Percentiles rank a stretch among this genome's conserved stretches.
These are phyloP conservation scores for Petrosia ficiformis DNA, from an alignment of 37 sponge, comb jelly and placozoan species.

Conservation along the genomic window DNA sequence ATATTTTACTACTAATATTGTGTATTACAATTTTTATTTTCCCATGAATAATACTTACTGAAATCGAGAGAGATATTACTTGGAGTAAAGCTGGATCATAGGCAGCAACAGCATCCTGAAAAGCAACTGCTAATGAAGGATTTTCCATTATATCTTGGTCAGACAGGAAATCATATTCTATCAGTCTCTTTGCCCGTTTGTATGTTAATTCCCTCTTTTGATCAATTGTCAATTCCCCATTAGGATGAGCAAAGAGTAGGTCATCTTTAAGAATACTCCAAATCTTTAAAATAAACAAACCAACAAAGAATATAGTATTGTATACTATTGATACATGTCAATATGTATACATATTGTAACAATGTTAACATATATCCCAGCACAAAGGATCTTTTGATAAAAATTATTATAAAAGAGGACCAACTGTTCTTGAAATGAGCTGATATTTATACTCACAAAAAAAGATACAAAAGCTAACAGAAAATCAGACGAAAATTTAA, in stretches of 20 bases:
- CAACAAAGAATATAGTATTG: background rate
- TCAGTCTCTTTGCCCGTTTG: slow-evolving; percentile 51
- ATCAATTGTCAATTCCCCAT: slow-evolving; percentile 38
- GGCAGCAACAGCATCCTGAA: slow-evolving; percentile 17
- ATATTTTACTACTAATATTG: too few species aligned
- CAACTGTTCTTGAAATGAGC: too few species aligned
- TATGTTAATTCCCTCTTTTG: slow-evolving; percentile 49
- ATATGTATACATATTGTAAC: too few species aligned
- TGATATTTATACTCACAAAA: too few species aligned
- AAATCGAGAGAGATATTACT: slow-evolving; percentile 2
- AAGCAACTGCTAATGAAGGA: slow-evolving; percentile 18
- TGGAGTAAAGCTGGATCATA: slow-evolving; percentile 19
- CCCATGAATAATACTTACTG: too few species aligned
- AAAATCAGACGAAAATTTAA: too few species aligned
- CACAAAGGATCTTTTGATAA: too few species aligned
- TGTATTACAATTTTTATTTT: too few species aligned
- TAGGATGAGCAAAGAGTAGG: slow-evolving; percentile 51
- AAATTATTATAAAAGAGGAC: too few species aligned
- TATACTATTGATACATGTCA: too few species aligned
- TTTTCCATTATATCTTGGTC: slow-evolving; percentile 24
- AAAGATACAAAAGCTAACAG: too few species aligned
- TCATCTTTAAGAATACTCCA: slow-evolving; percentile 70
- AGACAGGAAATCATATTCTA: slow-evolving; percentile 62
- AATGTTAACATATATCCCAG: too few species aligned
- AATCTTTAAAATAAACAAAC: slow-evolving; percentile 6